Evolutionary conservation across 1,140 invertebrate species (phyloP), one percentile per base, ranked within the genome.

Genomic region (Amyelois transitella): DNA sequence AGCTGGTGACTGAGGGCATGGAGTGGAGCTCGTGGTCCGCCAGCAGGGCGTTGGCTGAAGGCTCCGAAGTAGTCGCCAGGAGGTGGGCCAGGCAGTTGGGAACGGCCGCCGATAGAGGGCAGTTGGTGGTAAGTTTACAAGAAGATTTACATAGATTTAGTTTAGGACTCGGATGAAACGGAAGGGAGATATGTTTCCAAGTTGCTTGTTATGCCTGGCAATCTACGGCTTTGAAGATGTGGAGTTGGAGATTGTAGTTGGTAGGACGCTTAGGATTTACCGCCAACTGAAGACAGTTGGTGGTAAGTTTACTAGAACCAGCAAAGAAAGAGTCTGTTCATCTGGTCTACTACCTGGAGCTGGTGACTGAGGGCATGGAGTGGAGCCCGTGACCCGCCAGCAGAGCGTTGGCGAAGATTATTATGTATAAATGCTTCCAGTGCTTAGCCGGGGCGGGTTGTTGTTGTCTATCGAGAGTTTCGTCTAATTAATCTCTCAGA

Each of bases 251-350:
- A n/a, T n/a, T n/a, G n/a, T n/a, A n/a, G n/a, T n/a, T n/a, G n/a
- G n/a, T n/a, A n/a, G n/a, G n/a, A n/a, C n/a, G n/a, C n/a, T n/a
- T n/a, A n/a, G n/a, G n/a, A n/a, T n/a, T n/a, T n/a, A n/a, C n/a
- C n/a, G n/a, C n/a, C n/a, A n/a, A n/a, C n/a, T n/a, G n/a, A n/a
- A n/a, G n/a, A n/a, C n/a, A n/a, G n/a, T n/a, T n/a, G n/a, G n/a
- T n/a, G n/a, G n/a, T n/a, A n/a, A n/a, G n/a, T n/a, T n/a, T n/a
- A n/a, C n/a, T n/a, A n/a, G n/a, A n/a, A n/a, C n/a, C n/a, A n/a
- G n/a, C n/a, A n/a, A n/a, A n/a, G n/a, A n/a, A n/a, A n/a, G 95
- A 96, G 85, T 96, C 95, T 85, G 90, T 92, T 6, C 90, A 91
- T 47, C 90, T 96, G 19, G 92, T 94, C 10, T 93, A 92, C 71